These are phyloP conservation scores for Apocrypta bakeri DNA, from an alignment of 1,140 invertebrate genomes.

Conservation along the genomic window DNA sequence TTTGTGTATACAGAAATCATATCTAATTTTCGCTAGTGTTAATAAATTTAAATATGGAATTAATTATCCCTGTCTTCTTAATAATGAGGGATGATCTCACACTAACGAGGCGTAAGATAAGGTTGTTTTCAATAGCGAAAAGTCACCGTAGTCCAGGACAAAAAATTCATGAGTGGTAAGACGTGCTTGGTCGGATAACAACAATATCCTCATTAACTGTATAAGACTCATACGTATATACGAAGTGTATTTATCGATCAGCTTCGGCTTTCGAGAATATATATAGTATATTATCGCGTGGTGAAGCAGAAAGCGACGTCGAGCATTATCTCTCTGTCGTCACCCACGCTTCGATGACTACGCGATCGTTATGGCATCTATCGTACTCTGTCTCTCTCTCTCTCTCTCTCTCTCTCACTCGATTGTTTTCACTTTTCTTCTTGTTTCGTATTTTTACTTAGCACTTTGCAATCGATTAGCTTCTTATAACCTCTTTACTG, in stretches of 20 bases:
- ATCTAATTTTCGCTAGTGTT: no score
- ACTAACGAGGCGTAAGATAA: neutral
- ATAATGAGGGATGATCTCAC: neutral
- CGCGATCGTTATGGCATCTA: neutral
- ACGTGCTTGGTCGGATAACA: slow-evolving; percentile 24
- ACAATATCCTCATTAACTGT: slow-evolving; percentile 44
- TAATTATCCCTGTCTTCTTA: neutral
- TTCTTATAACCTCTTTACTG: neutral
- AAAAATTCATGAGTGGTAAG: slow-evolving; percentile 5
- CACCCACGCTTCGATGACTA: neutral
- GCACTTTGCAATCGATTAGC: neutral
- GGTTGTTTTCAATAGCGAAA: neutral
- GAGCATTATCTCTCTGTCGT: neutral
- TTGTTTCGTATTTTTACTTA: neutral
- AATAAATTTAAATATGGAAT: no score
- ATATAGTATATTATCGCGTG: neutral
- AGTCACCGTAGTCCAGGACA: neutral
- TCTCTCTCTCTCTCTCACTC: neutral
- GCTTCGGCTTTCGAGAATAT: neutral
- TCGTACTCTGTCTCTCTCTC: no score
- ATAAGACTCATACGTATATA: neutral
- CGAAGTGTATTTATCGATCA: slow-evolving; percentile 29
- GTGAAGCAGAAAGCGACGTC: neutral
- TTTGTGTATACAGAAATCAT: no score
- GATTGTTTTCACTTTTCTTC: neutral